Evolutionary conservation across 2,888 invertebrate genomes (phyloP).

Genomic region (Pollenia labialis): DNA sequence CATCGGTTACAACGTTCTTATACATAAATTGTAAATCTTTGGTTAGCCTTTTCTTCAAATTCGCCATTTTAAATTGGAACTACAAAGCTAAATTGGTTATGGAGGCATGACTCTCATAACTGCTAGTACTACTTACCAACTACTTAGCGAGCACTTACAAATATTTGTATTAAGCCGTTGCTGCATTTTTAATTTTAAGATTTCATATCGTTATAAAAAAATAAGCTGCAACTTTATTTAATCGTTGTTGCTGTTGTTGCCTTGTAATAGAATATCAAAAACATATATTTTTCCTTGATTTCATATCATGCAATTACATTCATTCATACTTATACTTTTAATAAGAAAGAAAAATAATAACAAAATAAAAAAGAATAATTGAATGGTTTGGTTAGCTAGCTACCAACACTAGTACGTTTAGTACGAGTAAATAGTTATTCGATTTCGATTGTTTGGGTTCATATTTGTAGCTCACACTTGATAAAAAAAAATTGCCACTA

Average conservation of each 20-base stretch:
- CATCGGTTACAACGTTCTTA: too few relatives aligned
- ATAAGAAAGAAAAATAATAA: not conserved
- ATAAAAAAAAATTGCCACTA: conserved; percentile 48
- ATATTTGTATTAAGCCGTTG: conserved; percentile 12
- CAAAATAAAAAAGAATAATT: conserved; percentile 53
- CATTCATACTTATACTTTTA: conserved; percentile 27
- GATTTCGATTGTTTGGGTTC: conserved; percentile 24
- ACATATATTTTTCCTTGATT: conserved; percentile 64
- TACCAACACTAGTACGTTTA: not conserved
- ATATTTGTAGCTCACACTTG: conserved; percentile 45
- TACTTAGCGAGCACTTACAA: not conserved
- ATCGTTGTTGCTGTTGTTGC: conserved; percentile 50
- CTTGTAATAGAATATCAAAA: conserved; percentile 69
- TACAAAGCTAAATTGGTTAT: not conserved
- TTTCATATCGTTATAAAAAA: not conserved
- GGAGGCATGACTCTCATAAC: conserved; percentile 31
- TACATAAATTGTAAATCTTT: not conserved
- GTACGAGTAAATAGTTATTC: conserved; percentile 5
- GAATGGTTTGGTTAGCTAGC: conserved; percentile 33
- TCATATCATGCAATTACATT: conserved; percentile 57
- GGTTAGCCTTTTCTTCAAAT: not conserved
- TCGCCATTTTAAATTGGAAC: not conserved
- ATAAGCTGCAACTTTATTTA: conserved; percentile 16
- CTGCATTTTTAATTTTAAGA: not conserved
- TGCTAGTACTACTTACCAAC: not conserved